Evolutionary conservation across 2,113 vertebrate genomes (phyloP), one percentile per base, ranked within the genome.

Genomic region (Xiphophorus hellerii): DNA sequence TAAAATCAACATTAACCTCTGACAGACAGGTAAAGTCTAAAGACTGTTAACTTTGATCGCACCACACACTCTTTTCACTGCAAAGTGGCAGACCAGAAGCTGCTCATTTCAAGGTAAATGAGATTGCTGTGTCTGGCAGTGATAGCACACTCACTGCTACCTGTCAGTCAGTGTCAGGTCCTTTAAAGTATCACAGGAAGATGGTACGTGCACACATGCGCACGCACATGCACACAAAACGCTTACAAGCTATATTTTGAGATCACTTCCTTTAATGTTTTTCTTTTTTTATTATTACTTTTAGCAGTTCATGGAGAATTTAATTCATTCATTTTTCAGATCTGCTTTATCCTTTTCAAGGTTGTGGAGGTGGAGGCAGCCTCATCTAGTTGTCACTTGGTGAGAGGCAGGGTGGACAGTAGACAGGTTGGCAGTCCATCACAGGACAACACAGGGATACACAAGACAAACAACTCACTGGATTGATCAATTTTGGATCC

Each of bases 151-250:
- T 69, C 54, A 20, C 69, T 68, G 71, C 61, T 78, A 66, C 64
- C 66, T 78, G 69, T 79, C 78, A 81, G 54, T 83, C 75, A 65
- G 35, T 83, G 80, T 88, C 77, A 72, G 29, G 27, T 65, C 30
- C 6, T 78, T 37, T 72, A 66, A 73, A 22, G 61, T 74, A 67
- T 80, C 69, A 83, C 66, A 71, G 48, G 70, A 74, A 48, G 42
- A 70, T 73, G 28, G 31, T 69, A 54, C 15, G 64, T n/a, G 20
- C 44, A 51, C 62, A 72, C 35, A 35, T 10, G 2, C 35, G 0
- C 20, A 27, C 35, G 1, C 44, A 48, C 17, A 20, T 1, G 28
- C 28, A 20, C 17, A 76, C 62, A n/a, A 76, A 37, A 61, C 37
- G 17, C 39, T 4, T 42, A 71, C 30, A 72, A 73, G 33, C 51